Base-by-base conservation (phyloP, 2,797 vertebrate genomes). In the Bucorvus abyssinicus region DNA sequence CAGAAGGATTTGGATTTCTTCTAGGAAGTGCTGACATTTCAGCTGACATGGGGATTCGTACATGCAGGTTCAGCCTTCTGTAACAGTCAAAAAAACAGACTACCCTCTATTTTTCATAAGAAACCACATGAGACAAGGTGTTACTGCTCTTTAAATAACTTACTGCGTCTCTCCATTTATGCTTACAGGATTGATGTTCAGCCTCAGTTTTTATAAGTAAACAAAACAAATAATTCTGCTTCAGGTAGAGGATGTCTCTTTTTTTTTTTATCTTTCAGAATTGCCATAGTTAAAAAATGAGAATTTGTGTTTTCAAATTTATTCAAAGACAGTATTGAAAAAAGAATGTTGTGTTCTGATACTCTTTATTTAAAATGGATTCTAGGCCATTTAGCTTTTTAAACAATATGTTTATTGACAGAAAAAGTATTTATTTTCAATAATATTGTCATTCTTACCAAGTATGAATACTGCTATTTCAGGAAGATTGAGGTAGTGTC, bases 361-460 rank as follows among this genome's bases (percentile, higher is more conserved):
- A 5, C 80, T 77, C 36, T 82, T 87, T 32, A 59, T 73, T 64
- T 59, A 76, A 87, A 80, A 79, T 65, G 38, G 34, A 53, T 63
- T 90, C 30, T 50, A 79, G 50, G 44, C 13, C 57, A 79, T 78
- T 75, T 57, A 87, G 56, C 13, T 94, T 94, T 94, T 87, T 84
- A 90, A 92, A 75, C 10, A 42, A 85, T 49, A 44, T 55, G 30
- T 82, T 76, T 93, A 96, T 95, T 94, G 93, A 82, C 69, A 93
- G 61, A 49, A 90, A 61, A 90, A 68, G 10, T 59, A 60, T 65
- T 91, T 91, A 10, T 80, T 93, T 91, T 75, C 83, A 85, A 40
- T 76, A 90, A 50, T 53, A 38, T 21, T 92, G 55, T 47, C 55
- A 49, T 40, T 79, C 30, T 21, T 47, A 50, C 29, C 49, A 84